These are phyloP conservation scores for Lasiommata megera DNA, from an alignment of 2,888 invertebrate species.

Conservation along the genomic window DNA sequence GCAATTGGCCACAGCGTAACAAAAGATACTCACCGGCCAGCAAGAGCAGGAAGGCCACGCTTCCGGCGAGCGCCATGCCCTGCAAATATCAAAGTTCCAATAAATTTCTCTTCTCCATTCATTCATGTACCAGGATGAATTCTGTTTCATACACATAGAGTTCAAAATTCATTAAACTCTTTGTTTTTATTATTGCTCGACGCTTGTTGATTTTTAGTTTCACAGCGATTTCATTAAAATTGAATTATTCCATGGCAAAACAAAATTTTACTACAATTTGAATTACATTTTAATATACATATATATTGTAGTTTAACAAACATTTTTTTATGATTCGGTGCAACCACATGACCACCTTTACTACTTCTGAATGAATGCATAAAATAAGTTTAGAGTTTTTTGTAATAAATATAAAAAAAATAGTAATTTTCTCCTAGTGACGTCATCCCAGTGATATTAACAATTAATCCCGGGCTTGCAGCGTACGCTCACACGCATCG, in stretches of 20 bases:
- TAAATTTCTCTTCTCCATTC: background rate
- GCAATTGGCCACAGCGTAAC: constrained; percentile 8
- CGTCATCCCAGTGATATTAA: no score
- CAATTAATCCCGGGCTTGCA: no score
- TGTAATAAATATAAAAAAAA: no score
- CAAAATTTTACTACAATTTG: background rate
- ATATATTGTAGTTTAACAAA: no score
- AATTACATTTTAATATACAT: background rate
- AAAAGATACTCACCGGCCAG: constrained; percentile 37
- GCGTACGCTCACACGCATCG: no score
- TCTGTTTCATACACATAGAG: background rate
- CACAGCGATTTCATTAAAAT: background rate
- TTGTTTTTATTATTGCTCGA: background rate
- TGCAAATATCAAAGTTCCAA: constrained; percentile 18
- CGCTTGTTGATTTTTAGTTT: background rate
- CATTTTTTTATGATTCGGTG: no score
- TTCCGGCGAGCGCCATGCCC: constrained; percentile 33
- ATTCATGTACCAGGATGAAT: background rate
- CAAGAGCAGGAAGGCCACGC: constrained; percentile 34
- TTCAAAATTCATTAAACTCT: background rate
- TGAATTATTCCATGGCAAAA: background rate
- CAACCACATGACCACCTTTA: no score
- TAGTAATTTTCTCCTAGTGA: no score
- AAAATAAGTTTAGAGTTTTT: no score
- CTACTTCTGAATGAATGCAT: no score